Evolutionary conservation across 2,797 vertebrate species (phyloP), one percentile per base, ranked within the genome.

Genomic region (Argya squamiceps): DNA sequence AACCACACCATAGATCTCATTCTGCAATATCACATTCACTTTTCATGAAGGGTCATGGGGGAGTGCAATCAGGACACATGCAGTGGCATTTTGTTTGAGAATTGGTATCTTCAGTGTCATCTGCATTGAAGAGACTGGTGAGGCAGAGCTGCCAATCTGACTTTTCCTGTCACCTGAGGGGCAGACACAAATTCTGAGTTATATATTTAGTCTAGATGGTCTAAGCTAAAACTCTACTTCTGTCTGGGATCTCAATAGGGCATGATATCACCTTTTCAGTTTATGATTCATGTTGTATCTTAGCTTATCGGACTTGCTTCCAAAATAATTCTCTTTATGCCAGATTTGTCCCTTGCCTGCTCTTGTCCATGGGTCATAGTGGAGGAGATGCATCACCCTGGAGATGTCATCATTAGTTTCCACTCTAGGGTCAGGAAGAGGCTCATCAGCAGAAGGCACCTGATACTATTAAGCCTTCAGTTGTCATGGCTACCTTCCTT

Each of bases 401-500:
- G 85, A 92, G 76, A 90, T 95, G 80, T 88, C 67, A 84, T 83
- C 78, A 74, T 92, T 96, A 87, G 53, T 94, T 96, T 96, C 71
- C 70, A 80, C 84, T 93, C 92, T 74, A 37, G 81, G 60, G 34
- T 82, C n/a, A 0, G 2, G 92, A 92, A 87, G 69, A 95, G 49
- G 36, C 41, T 96, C 64, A 70, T 87, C 88, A 96, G 86, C 81
- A 91, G 78, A 91, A 97, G 91, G 90, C 49, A 94, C 67, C 56
- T 92, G 88, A 94, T 75, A 92, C 84, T 94, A 94, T 94, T 94
- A 95, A 95, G 78, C 64, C 91, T 92, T 87, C 84, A 94, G 95
- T 94, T 95, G 93, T 95, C 92, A 94, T 96, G 93, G 86, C 93
- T 96, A 95, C 92, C 86, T 96, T 92, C 86, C 74, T 94, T 95